Evolutionary conservation across 2,888 invertebrate species (phyloP).

Genomic region (Neoascia interrupta): DNA sequence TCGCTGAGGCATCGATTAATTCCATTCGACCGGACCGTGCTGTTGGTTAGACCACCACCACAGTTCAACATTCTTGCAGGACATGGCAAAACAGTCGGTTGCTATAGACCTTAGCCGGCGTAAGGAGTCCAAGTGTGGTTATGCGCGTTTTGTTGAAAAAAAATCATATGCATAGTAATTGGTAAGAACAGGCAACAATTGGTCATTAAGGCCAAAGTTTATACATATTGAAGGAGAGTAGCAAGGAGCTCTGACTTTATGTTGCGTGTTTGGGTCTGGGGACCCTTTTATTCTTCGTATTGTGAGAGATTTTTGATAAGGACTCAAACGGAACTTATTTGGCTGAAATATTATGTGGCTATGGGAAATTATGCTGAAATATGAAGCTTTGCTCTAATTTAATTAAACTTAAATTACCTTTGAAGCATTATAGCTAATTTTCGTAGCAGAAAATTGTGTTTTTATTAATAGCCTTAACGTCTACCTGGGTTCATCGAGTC

Average conservation of each 20-base stretch:
- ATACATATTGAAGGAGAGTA: conserved; percentile 7
- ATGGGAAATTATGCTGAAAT: background rate
- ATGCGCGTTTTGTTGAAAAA: conserved; percentile 3
- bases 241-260: conserved; percentile 31
- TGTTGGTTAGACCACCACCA: background rate
- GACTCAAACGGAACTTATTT: conserved; percentile 16
- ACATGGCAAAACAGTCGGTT: conserved; percentile 31
- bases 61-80: conserved; percentile 43
- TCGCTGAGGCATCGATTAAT: conserved; percentile 62
- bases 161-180: conserved; percentile 17
- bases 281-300: conserved; percentile 13
- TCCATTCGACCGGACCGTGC: conserved; percentile 28
- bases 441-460: too few relatives aligned
- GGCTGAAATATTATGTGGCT: conserved; percentile 4
- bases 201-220: conserved; percentile 52
- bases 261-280: conserved; percentile 50
- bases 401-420: too few relatives aligned
- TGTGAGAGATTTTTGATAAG: conserved; percentile 27
- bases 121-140: conserved; percentile 14
- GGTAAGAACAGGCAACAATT: conserved; percentile 51
- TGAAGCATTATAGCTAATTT: too few relatives aligned
- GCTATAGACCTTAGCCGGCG: conserved; percentile 54
- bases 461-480: too few relatives aligned
- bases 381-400: too few relatives aligned
- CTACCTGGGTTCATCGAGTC: too few relatives aligned